Evolutionary conservation across 2,797 vertebrate genomes (phyloP), one percentile per base, ranked within the genome.

Genomic region (Pogoniulus pusillus): DNA sequence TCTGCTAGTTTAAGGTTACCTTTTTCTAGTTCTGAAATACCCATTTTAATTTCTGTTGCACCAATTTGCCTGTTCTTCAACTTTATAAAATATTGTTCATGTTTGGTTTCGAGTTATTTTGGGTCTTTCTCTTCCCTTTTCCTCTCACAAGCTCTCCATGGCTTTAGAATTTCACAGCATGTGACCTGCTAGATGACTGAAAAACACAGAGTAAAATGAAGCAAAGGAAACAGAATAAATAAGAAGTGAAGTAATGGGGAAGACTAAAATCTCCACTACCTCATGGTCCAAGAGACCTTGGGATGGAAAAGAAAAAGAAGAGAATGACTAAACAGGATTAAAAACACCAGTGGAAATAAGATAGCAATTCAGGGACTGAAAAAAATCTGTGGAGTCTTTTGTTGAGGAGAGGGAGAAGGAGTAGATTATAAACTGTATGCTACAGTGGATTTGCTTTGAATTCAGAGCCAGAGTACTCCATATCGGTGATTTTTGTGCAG

Each of bases 401-500:
- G n/a, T 1, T 37, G 34, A 12, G 30, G 32, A 47, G 20, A 37
- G 64, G 59, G 49, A 58, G 55, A 57, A 78, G 68, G 79, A 12
- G 15, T 30, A 45, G 43, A 24, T 82, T 75, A 78, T 77, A 76
- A 71, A 71, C 35, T 84, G 3, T 51, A 9, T 69, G 82, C n/a
- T 85, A 55, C 26, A 24, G 37, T 80, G 55, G 22, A 34, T 75
- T 81, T 91, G 63, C 63, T 91, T 86, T 66, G 26, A 74, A 43
- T 78, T 81, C 65, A 69, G 68, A 80, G 75, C 30, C 65, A 77
- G 58, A 39, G 82, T 24, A 65, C 34, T 80, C 45, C 54, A 8
- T 75, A 78, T 85, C 72, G 35, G 69, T 80, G 91, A 91, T 63
- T 71, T 91, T 49, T 82, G 88, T 75, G 66, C 53, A 80, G 84